Percentiles rank a stretch among this genome's conserved stretches.
Evolutionary conservation across 2,113 vertebrate genomes (phyloP).

Genomic region (Oreotrochilus melanogaster): DNA sequence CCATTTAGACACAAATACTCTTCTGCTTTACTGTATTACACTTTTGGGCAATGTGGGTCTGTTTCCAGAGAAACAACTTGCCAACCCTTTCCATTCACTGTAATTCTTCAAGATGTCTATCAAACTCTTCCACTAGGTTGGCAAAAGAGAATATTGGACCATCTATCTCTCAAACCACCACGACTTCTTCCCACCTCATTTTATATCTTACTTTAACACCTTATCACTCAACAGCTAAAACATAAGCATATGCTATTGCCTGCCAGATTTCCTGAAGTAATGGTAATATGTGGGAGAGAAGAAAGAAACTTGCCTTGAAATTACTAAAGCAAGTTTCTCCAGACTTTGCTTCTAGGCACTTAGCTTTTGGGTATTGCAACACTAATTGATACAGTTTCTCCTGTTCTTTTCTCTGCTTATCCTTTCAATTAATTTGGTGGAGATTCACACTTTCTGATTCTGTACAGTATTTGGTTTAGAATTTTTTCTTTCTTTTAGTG

Average conservation of each 20-base stretch:
- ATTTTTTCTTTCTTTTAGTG: not conserved
- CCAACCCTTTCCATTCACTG: not conserved
- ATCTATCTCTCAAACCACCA: not conserved
- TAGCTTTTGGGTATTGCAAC: not conserved
- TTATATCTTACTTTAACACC: not conserved
- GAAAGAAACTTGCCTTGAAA: not conserved
- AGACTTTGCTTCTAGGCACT: rapidly evolving
- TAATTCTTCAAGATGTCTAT: not conserved
- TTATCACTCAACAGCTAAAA: not conserved
- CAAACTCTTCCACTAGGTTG: not conserved
- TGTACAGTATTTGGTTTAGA: not conserved
- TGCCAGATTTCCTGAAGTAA: not conserved
- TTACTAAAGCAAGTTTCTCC: not conserved
- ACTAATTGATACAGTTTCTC: not conserved
- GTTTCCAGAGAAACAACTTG: not conserved
- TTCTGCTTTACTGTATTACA: not conserved
- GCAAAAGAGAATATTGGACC: not conserved
- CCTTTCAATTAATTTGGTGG: not conserved
- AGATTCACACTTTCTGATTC: not conserved
- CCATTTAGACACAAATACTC: not conserved
- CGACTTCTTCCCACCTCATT: not conserved
- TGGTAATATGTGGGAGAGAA: not conserved
- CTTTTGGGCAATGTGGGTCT: not conserved
- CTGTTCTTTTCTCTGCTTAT: not conserved
- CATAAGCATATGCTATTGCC: not conserved